Percentiles rank a stretch among this genome's conserved stretches.
phyloP scores from a whole-genome alignment of 2,797 vertebrate species.

The Spea hammondii region DNA sequence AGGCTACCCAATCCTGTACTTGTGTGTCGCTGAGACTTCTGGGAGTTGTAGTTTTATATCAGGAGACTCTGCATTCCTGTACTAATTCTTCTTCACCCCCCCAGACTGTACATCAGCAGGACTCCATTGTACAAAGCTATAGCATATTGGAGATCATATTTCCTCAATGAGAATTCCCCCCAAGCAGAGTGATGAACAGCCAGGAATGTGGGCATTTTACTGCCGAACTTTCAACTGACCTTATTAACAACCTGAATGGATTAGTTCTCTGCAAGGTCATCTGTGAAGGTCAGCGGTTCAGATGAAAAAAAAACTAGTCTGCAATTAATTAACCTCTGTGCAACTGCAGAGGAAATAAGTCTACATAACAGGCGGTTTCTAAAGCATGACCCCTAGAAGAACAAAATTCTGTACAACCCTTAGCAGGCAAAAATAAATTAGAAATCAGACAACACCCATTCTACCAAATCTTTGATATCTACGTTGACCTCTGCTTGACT shows the following conservation, averaged over 20 bases:
- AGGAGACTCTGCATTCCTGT: too few species aligned
- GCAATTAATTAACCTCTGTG: conserved; percentile 40
- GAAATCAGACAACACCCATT: not conserved
- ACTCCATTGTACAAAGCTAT: too few species aligned
- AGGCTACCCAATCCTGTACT: too few species aligned
- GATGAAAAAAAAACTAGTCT: conserved; percentile 13
- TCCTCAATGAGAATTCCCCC: not conserved
- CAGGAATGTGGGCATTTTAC: conserved; percentile 39
- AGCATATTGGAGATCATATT: too few species aligned
- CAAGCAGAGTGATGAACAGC: conserved; percentile 10
- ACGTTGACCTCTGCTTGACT: too few species aligned
- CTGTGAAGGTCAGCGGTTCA: conserved; percentile 35
- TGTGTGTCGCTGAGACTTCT: too few species aligned
- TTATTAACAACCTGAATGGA: conserved; percentile 42
- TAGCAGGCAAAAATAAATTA: not conserved
- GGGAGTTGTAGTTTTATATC: too few species aligned
- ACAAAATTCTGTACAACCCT: not conserved
- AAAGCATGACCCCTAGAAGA: not conserved
- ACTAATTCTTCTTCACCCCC: too few species aligned
- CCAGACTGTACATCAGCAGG: too few species aligned
- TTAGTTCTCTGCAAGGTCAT: conserved; percentile 40
- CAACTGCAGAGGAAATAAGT: conserved; percentile 33
- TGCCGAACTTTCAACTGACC: conserved; percentile 32
- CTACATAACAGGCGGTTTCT: conserved; percentile 11
- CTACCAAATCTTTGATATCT: too few species aligned